Conservation (phyloP, 2,797 vertebrate species). For the Hoplostethus mediterraneus region DNA sequence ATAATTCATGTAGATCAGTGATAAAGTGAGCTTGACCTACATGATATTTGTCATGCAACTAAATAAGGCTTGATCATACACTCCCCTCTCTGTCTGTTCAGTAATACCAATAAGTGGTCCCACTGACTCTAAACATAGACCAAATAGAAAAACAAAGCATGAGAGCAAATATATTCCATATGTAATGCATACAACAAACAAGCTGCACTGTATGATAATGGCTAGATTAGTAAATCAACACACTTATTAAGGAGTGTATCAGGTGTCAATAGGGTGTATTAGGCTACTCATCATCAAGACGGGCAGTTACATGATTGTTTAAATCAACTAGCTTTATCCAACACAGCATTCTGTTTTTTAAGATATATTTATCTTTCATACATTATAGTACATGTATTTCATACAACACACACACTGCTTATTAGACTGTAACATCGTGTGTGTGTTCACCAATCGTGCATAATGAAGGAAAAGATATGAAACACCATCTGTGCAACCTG, state of each 20-base stretch:
- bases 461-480: constrained; percentile 24
- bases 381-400: constrained; percentile 55
- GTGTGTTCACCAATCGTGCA: constrained; percentile 15
- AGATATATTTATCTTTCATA: constrained; percentile 56
- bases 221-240: constrained; percentile 42
- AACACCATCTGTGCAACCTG: constrained; percentile 1
- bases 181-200: constrained; percentile 5
- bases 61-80: background rate
- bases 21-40: background rate
- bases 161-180: background rate
- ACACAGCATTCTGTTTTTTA: constrained; percentile 47
- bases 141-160: background rate
- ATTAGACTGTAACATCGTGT: constrained; percentile 10
- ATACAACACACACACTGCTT: constrained; percentile 45
- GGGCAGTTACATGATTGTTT: constrained; percentile 59
- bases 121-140: background rate
- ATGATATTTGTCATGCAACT: background rate
- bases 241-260: background rate
- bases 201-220: constrained; percentile 19
- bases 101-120: background rate
- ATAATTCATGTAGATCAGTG: background rate
- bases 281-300: constrained; percentile 12
- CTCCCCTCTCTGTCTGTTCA: background rate
- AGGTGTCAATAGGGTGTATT: constrained; percentile 7
- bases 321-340: constrained; percentile 54